These are phyloP conservation scores for Porites lutea DNA, from an alignment of 64 coral and sea anemone genomes.

Conservation along the genomic window DNA sequence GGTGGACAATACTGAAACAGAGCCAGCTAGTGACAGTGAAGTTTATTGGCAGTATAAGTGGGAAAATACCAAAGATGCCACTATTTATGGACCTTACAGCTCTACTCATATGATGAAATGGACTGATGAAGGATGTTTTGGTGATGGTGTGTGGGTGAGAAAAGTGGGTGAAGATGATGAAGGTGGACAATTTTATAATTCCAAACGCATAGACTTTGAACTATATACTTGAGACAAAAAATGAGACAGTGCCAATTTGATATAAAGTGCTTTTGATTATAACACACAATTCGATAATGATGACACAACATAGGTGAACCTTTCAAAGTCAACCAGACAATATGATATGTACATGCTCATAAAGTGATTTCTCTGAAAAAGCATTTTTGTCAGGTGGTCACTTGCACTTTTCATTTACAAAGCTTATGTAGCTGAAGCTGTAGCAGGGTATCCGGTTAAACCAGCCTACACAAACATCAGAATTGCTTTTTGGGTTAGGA, in stretches of 20 bases:
- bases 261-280: too few relatives aligned
- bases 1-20: not conserved
- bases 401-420: too few relatives aligned
- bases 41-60: constrained; percentile 98
- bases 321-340: too few relatives aligned
- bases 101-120: constrained; percentile 91
- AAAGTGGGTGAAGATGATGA: constrained; percentile 66
- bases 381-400: too few relatives aligned
- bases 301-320: too few relatives aligned
- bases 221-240: constrained; percentile 76
- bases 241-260: too few relatives aligned
- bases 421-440: too few relatives aligned
- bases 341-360: not conserved
- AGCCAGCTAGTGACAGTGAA: constrained; percentile 55
- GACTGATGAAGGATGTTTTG: constrained; percentile 94
- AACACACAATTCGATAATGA: too few relatives aligned
- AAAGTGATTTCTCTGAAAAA: too few relatives aligned
- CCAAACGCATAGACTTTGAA: constrained; percentile 98
- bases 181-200: constrained; percentile 91
- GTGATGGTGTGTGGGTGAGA: constrained; percentile 95
- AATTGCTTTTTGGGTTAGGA: too few relatives aligned
- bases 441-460: too few relatives aligned
- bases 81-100: constrained; percentile 92
- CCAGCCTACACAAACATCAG: too few relatives aligned
- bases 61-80: constrained; percentile 78